phyloP scores from a whole-genome alignment of 2,113 vertebrate genomes.

The Clupea harengus region DNA sequence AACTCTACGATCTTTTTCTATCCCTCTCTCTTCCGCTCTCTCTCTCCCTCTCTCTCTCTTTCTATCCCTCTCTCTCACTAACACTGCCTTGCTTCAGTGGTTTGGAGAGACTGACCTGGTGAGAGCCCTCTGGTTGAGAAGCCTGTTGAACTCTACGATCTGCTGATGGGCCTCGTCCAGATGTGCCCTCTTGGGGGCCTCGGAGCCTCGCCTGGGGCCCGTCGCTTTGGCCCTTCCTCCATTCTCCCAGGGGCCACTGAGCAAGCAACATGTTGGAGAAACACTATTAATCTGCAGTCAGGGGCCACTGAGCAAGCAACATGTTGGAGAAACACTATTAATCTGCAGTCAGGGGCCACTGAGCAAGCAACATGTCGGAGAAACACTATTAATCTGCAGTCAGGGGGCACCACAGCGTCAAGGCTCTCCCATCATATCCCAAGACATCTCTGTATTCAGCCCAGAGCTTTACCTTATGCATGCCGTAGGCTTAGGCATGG shows the following conservation, averaged over 20 bases:
- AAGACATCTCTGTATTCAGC: too few species aligned
- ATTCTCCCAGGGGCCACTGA: conserved; percentile 33
- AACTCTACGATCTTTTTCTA: conserved; percentile 37
- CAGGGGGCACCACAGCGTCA: too few species aligned
- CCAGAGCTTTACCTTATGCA: too few species aligned
- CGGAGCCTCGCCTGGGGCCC: conserved; percentile 27
- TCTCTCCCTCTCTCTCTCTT: too few species aligned
- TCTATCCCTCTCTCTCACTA: too few species aligned
- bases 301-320: conserved; percentile 21
- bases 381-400: too few species aligned
- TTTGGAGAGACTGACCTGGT: conserved; percentile 45
- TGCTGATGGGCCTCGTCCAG: conserved; percentile 56
- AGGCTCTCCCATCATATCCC: too few species aligned
- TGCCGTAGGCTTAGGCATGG: neutral
- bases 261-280: neutral
- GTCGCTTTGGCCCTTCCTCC: conserved; percentile 38
- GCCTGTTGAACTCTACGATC: conserved; percentile 29
- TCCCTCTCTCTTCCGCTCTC: too few species aligned
- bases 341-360: too few species aligned
- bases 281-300: neutral
- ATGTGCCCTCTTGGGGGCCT: conserved; percentile 48
- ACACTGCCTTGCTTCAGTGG: neutral
- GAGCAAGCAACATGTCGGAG: too few species aligned
- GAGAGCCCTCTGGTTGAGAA: neutral
- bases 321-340: neutral